phyloP scores from a whole-genome alignment of 1,140 invertebrate species.

The Rhyacophila brunnea region DNA sequence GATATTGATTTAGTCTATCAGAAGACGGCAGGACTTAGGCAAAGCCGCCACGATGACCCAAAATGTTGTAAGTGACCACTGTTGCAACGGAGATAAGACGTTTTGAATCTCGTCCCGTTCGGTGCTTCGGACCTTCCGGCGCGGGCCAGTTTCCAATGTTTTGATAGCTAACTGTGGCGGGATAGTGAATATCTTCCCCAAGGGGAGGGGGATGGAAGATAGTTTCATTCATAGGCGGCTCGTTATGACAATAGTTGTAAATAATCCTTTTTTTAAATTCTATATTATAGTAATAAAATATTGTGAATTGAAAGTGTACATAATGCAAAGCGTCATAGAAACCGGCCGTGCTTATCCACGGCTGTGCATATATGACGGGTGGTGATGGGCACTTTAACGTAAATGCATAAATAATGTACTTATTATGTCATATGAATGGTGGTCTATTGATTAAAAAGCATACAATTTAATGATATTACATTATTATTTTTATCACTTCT shows the following conservation, averaged over 20 bases:
- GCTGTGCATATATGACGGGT: too few species aligned
- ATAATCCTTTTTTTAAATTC: background rate
- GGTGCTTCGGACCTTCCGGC: constrained; percentile 16
- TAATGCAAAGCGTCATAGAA: too few species aligned
- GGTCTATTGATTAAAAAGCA: too few species aligned
- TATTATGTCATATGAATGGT: too few species aligned
- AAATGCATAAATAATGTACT: too few species aligned
- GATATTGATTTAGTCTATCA: constrained; percentile 34
- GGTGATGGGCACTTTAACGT: too few species aligned
- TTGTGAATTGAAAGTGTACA: too few species aligned
- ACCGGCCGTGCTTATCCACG: too few species aligned
- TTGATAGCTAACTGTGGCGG: constrained; percentile 37
- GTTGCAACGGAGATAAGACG: background rate
- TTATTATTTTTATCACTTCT: too few species aligned
- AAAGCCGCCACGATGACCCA: background rate
- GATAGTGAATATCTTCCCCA: constrained; percentile 36
- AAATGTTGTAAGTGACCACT: constrained; percentile 7
- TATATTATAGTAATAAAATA: too few species aligned
- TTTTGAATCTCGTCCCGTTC: background rate
- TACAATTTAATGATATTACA: too few species aligned
- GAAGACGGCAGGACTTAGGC: constrained; percentile 6
- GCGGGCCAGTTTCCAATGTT: constrained; percentile 26
- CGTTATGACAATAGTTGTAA: background rate
- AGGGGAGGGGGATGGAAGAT: constrained; percentile 21
- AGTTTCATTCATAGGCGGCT: constrained; percentile 19